Percentiles rank a stretch among this genome's conserved stretches.
These are phyloP conservation scores for Camelus dromedarius DNA, from an alignment of 2,113 vertebrate species.

Conservation along the genomic window DNA sequence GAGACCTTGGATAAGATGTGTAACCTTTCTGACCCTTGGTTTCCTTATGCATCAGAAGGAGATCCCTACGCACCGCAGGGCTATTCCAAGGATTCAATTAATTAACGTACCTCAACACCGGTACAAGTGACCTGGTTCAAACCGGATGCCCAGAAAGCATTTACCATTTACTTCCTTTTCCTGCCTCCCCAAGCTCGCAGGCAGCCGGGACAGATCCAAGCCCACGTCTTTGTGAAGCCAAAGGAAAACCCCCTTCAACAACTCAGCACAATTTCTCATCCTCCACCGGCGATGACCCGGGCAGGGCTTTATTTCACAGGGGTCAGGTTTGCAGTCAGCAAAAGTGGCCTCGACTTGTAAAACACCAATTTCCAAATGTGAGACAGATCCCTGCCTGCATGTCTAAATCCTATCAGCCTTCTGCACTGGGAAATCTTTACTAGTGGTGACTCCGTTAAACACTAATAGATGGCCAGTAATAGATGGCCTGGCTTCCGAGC, in stretches of 20 bases:
- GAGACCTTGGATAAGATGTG: background rate
- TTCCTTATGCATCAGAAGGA: background rate
- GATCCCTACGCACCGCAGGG: background rate
- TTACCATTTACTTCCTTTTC: background rate
- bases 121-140: background rate
- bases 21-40: background rate
- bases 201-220: background rate
- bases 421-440: constrained; percentile 33
- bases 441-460: constrained; percentile 80
- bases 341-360: constrained; percentile 23
- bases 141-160: background rate
- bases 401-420: constrained; percentile 67
- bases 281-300: background rate
- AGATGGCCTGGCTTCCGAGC: constrained; percentile 75
- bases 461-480: constrained; percentile 74
- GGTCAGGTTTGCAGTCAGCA: background rate
- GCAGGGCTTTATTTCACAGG: background rate
- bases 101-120: background rate
- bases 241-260: background rate
- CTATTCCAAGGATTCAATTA: background rate
- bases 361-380: background rate
- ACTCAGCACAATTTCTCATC: background rate
- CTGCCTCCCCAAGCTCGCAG: background rate
- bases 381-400: constrained; percentile 17
- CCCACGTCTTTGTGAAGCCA: background rate